Evolutionary conservation across 2,797 vertebrate species (phyloP), one percentile per base, ranked within the genome.

Genomic region (Sebastes diploproa): DNA sequence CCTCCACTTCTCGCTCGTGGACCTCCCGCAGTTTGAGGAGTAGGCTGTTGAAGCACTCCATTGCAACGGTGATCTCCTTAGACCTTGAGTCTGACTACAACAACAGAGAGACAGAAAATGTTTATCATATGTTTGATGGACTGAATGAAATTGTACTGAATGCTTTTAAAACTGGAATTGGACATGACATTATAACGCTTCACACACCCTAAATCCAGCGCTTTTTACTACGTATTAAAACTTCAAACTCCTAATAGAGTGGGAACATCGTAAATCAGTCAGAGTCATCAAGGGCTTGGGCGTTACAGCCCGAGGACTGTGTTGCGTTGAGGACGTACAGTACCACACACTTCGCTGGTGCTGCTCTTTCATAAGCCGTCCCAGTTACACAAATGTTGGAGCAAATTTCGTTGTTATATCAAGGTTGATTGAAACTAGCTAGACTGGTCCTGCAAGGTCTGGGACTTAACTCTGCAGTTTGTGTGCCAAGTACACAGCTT

Each of bases 1-100:
- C 94, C 72, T 95, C 94, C 72, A 98, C 85, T 64, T 99, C 98
- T 56, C 96, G 96, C 73, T 99, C 98, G 0, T 99, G 98, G 66
- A 95, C 91, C 38, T 98, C 97, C 85, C 94, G 97, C 72, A 99
- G 94, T 86, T 96, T 96, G 71, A 96, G 96, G 56, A 99, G 93
- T 1, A 97, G 91, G 66, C 97, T 97, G 22, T 86, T 86, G 88
- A 99, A 99, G 73, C 87, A 95, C 72, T 98, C 97, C 14, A 95
- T 94, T 60, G 92, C 89, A 92, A 81, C 90, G 67, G 66, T 80
- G 16, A 76, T 18, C 56, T 63, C 59, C 69, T 56, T n/a, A n/a
- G 42, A 66, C n/a, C 22, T 64, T 22, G 4, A 56, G 9, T 29
- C n/a, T 18, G 50, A 32, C 36, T 80, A 73, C 20, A 65, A 73